Percentiles rank a stretch among this genome's conserved stretches.
Evolutionary conservation across 2,113 vertebrate genomes (phyloP).

Genomic region (Cyanoramphus novaezelandiae): DNA sequence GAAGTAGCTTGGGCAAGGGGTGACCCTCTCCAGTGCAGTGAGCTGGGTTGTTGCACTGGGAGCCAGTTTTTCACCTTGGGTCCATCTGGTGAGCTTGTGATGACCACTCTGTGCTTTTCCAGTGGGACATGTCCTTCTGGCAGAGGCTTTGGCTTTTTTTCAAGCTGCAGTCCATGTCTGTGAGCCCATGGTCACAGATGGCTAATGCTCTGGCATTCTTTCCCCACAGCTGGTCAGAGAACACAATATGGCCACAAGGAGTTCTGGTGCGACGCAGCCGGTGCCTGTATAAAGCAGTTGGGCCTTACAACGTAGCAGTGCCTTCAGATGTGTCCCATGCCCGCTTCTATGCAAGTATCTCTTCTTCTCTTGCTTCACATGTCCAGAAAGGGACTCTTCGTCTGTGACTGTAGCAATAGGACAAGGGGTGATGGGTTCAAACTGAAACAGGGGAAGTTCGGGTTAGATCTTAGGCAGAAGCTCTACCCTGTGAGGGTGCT

Average conservation of each 20-base stretch:
- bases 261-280: slow-evolving; percentile 96
- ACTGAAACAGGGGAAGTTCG: neutral
- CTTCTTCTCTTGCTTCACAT: neutral
- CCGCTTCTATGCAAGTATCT: slow-evolving; percentile 95
- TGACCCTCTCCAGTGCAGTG: neutral
- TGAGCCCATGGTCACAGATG: rapidly evolving
- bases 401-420: neutral
- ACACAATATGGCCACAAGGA: slow-evolving; percentile 96
- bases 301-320: slow-evolving; percentile 94
- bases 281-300: slow-evolving; percentile 93
- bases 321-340: slow-evolving; percentile 96
- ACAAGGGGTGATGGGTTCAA: neutral
- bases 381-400: neutral
- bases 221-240: slow-evolving; percentile 91
- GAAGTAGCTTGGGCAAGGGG: neutral
- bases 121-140: neutral
- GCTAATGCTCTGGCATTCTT: slow-evolving; percentile 25
- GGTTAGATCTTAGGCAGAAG: neutral
- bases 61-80: neutral
- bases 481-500: neutral
- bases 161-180: rapidly evolving
- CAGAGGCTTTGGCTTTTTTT: neutral
- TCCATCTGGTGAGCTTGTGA: neutral
- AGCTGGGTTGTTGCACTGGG: neutral
- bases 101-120: neutral